Evolutionary conservation across 2,888 invertebrate genomes (phyloP).

Genomic region (Thymelicus lineola): DNA sequence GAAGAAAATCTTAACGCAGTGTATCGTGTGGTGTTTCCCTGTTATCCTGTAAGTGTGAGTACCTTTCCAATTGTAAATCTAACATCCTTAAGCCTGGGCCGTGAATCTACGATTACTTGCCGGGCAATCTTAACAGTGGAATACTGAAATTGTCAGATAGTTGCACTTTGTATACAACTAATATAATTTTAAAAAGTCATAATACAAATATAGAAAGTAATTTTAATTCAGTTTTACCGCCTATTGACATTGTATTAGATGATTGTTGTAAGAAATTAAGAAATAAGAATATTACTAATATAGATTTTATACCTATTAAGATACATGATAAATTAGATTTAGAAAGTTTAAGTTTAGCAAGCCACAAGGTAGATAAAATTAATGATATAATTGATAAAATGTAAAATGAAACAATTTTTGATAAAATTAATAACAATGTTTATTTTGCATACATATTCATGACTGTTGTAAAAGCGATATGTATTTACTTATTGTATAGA

Average conservation of each 20-base stretch:
- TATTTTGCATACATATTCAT: constrained; percentile 18
- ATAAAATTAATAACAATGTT: constrained; percentile 33
- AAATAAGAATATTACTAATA: constrained; percentile 37
- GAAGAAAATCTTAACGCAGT: no score
- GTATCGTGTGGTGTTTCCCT: no score
- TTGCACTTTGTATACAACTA: constrained; percentile 40
- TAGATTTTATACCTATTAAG: constrained; percentile 41
- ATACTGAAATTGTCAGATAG: constrained; percentile 33
- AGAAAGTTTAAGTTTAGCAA: constrained; percentile 37
- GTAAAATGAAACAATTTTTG: constrained; percentile 27
- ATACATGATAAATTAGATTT: constrained; percentile 37
- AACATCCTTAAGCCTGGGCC: no score
- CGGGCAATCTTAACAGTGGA: no score
- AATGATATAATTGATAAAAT: constrained; percentile 33
- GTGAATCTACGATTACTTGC: no score
- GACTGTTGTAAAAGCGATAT: not conserved
- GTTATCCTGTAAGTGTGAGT: no score
- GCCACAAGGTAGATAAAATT: constrained; percentile 39
- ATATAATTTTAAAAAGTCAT: constrained; percentile 30
- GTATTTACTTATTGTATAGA: constrained; percentile 28
- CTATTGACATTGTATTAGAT: no score
- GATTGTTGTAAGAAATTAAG: constrained; percentile 41
- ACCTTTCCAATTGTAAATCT: no score
- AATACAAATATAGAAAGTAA: constrained; percentile 25
- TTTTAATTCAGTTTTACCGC: constrained; percentile 23